phyloP scores from a whole-genome alignment of 92 coral and sea anemone genomes.

The Paramuricea clavata region DNA sequence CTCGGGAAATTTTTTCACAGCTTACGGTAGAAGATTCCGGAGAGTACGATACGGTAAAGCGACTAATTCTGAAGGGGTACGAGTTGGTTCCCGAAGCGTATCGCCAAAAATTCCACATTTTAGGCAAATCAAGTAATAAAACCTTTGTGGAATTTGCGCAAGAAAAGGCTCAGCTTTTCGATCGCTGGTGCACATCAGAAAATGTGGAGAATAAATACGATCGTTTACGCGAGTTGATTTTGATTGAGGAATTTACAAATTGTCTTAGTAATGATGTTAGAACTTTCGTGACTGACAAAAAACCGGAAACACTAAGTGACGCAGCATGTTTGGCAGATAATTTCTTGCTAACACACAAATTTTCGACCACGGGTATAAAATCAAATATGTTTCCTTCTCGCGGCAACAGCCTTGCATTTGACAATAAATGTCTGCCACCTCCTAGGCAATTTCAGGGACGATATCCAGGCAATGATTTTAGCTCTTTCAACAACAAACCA shows the following conservation, averaged over 20 bases:
- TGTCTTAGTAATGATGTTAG: constrained; percentile 61
- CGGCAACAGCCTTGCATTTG: neutral
- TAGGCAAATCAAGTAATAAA: constrained; percentile 32
- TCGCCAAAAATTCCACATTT: constrained; percentile 67
- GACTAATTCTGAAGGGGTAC: constrained; percentile 56
- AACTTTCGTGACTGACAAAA: constrained; percentile 55
- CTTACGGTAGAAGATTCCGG: constrained; percentile 61
- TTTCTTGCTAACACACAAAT: constrained; percentile 65
- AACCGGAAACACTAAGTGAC: constrained; percentile 57
- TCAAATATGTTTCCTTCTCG: neutral
- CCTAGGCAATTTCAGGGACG: neutral
- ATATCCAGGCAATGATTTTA: neutral
- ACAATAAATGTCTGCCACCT: neutral
- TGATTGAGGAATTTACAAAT: constrained; percentile 65
- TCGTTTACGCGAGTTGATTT: constrained; percentile 60
- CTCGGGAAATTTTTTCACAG: constrained; percentile 64
- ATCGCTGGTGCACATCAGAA: constrained; percentile 70
- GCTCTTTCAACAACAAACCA: neutral
- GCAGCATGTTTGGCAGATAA: constrained; percentile 72
- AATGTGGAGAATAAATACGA: constrained; percentile 56
- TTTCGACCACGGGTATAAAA: constrained; percentile 39
- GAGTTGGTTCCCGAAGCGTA: constrained; percentile 75
- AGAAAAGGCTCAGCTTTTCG: constrained; percentile 62
- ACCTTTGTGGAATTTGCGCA: constrained; percentile 68
- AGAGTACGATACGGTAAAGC: constrained; percentile 62